A percentile compares a stretch with the other conserved stretches of the same genome.
phyloP scores from a whole-genome alignment of 30 jellyfish, hydroid and myxozoan genomes.

The Rhopilema esculentum region DNA sequence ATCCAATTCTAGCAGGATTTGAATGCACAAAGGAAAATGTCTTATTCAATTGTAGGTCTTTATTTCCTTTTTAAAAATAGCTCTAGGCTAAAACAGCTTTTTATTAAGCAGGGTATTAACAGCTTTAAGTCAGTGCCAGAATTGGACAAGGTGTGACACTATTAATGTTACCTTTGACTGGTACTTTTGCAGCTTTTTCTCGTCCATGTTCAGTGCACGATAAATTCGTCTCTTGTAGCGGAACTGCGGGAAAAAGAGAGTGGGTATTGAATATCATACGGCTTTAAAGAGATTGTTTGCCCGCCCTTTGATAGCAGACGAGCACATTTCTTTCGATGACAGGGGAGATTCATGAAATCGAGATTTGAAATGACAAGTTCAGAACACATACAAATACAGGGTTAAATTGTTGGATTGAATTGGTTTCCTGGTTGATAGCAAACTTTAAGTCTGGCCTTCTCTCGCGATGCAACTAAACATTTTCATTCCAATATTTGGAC shows the following conservation, averaged over 20 bases:
- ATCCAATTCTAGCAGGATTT: background rate
- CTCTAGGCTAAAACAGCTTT: background rate
- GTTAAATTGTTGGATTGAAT: too few relatives aligned
- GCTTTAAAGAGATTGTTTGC: background rate
- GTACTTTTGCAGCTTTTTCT: conserved; percentile 77
- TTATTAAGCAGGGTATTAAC: background rate
- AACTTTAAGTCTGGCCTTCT: too few relatives aligned
- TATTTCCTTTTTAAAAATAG: background rate
- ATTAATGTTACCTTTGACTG: conserved; percentile 70
- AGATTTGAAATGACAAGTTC: too few relatives aligned
- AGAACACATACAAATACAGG: too few relatives aligned
- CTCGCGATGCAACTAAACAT: too few relatives aligned
- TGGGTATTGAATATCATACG: background rate
- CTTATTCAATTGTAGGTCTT: background rate
- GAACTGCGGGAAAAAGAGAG: conserved; percentile 64
- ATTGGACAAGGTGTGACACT: background rate
- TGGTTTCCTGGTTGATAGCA: too few relatives aligned
- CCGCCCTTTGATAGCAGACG: too few relatives aligned
- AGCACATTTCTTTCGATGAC: too few relatives aligned
- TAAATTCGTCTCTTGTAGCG: conserved; percentile 94
- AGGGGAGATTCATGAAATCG: too few relatives aligned
- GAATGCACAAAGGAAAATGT: background rate
- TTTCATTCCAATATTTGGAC: too few relatives aligned
- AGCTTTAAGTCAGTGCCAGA: background rate
- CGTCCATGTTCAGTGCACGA: conserved; percentile 80